These are phyloP conservation scores for Ormyrus labotus DNA, from an alignment of 2,888 invertebrate genomes.

Conservation along the genomic window DNA sequence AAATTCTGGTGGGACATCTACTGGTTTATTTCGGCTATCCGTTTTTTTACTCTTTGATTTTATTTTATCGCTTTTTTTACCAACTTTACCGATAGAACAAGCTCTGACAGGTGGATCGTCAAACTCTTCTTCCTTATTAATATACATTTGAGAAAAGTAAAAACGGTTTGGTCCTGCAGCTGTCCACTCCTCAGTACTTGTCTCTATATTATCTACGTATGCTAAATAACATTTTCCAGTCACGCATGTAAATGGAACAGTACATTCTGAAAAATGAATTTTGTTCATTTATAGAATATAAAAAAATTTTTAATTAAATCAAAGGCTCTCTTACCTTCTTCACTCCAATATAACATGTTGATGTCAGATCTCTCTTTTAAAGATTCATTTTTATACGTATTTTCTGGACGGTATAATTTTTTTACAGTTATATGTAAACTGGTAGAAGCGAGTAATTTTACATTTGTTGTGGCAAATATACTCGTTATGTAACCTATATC, in stretches of 20 bases:
- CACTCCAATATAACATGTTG: conserved; percentile 87
- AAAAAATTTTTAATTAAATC: conserved; percentile 3
- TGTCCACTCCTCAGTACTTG: conserved; percentile 80
- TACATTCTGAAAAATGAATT: conserved; percentile 73
- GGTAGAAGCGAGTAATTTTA: conserved; percentile 77
- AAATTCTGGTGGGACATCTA: conserved; percentile 69
- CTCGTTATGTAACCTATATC: conserved; percentile 83
- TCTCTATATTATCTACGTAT: conserved; percentile 80
- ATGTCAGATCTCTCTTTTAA: conserved; percentile 81
- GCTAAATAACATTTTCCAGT: conserved; percentile 83
- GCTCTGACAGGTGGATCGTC: conserved; percentile 81
- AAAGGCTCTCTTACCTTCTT: conserved; percentile 79
- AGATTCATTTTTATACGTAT: conserved; percentile 80
- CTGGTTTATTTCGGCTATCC: conserved; percentile 60
- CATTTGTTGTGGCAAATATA: conserved; percentile 79
- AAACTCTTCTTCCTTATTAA: conserved; percentile 78
- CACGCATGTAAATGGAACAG: conserved; percentile 79
- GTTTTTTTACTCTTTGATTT: conserved; percentile 78
- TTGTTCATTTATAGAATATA: not conserved
- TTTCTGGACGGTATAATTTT: conserved; percentile 86
- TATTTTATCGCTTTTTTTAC: conserved; percentile 83
- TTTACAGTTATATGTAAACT: conserved; percentile 82
- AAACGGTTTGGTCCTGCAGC: conserved; percentile 82
- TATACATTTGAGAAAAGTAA: conserved; percentile 85
- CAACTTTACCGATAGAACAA: conserved; percentile 78